Conservation (phyloP, 1,140 invertebrate genomes). For the Bilobella aurantiaca region DNA sequence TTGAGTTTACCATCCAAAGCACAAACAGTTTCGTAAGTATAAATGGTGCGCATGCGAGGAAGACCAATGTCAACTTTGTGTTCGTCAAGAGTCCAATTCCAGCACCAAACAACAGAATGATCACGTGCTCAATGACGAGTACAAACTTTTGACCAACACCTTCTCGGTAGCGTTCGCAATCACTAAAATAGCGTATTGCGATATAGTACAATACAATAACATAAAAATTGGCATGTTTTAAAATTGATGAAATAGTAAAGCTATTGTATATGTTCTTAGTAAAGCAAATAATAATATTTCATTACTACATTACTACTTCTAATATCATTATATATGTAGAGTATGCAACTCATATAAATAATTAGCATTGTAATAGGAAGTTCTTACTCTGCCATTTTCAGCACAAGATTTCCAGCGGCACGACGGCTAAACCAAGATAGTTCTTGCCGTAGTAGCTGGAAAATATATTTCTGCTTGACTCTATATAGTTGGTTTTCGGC, state of each 20-base stretch:
- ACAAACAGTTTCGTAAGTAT: background rate
- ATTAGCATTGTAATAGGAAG: too few species aligned
- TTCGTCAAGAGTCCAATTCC: conserved; percentile 63
- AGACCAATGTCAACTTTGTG: conserved; percentile 71
- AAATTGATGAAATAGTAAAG: too few species aligned
- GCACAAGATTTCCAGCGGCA: conserved; percentile 68
- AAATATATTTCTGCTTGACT: conserved; percentile 40
- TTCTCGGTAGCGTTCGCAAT: conserved; percentile 76
- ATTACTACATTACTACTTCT: too few species aligned
- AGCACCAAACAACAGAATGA: conserved; percentile 57
- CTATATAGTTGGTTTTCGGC: conserved; percentile 40
- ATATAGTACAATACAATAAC: background rate
- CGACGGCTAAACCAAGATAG: conserved; percentile 74
- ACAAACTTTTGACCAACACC: conserved; percentile 80
- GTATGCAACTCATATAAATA: too few species aligned
- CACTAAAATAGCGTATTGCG: conserved; percentile 50
- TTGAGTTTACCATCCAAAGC: background rate
- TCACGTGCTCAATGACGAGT: conserved; percentile 60
- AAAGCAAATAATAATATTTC: too few species aligned
- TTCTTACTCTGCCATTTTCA: conserved; percentile 68
- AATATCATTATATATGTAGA: too few species aligned
- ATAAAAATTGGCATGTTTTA: background rate
- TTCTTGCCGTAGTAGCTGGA: conserved; percentile 52
- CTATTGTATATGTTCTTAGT: too few species aligned
- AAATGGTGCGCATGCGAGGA: conserved; percentile 62